Conservation (phyloP, 2,888 invertebrate species). For the Napeogenes inachia region DNA sequence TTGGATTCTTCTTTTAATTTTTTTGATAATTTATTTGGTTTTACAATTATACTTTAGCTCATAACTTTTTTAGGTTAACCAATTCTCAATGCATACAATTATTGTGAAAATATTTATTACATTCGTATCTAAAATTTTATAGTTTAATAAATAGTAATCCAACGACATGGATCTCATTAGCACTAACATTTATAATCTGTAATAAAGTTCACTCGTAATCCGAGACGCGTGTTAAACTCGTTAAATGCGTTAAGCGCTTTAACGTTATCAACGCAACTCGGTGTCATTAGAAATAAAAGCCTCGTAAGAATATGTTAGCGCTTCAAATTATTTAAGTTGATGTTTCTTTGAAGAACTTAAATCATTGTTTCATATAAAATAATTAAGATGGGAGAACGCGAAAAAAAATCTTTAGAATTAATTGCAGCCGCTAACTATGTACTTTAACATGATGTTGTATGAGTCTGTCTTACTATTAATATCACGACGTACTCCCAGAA, state of each 20-base stretch:
- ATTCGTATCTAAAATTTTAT: constrained; percentile 13
- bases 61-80: too few relatives aligned
- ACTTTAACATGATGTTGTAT: too few relatives aligned
- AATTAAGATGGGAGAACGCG: too few relatives aligned
- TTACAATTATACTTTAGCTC: neutral
- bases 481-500: constrained; percentile 7
- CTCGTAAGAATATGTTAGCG: constrained; percentile 15
- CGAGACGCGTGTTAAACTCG: constrained; percentile 28
- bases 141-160: constrained; percentile 15
- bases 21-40: neutral
- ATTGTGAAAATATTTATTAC: constrained; percentile 8
- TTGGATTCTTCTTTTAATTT: constrained; percentile 55
- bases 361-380: too few relatives aligned
- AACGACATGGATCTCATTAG: constrained; percentile 36
- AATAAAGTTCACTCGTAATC: constrained; percentile 35
- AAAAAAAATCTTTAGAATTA: too few relatives aligned
- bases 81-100: constrained; percentile 14
- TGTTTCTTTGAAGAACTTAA: neutral
- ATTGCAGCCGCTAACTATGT: too few relatives aligned
- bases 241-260: constrained; percentile 32
- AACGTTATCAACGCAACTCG: constrained; percentile 31
- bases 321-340: neutral
- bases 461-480: constrained; percentile 2
- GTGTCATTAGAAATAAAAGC: constrained; percentile 31
- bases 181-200: constrained; percentile 38